phyloP scores from a whole-genome alignment of 2,888 invertebrate species.

The Morpho achilles region DNA sequence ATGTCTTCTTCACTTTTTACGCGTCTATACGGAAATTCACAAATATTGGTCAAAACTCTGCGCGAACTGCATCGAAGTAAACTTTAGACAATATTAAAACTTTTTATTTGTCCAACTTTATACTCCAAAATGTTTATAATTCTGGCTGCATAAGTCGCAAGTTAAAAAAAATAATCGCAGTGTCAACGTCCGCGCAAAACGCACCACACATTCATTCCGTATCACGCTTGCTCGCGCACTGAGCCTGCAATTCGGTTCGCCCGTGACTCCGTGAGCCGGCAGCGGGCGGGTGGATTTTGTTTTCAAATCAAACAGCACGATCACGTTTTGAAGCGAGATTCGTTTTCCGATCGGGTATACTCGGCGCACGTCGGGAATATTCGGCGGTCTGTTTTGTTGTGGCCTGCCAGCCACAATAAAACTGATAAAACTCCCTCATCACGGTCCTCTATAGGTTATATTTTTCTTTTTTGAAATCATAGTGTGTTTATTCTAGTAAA shows the following conservation, averaged over 20 bases:
- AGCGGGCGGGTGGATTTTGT: conserved; percentile 58
- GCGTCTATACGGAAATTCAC: conserved; percentile 78
- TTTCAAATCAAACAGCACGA: conserved; percentile 72
- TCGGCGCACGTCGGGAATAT: conserved; percentile 48
- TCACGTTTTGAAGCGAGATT: conserved; percentile 72
- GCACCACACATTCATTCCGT: conserved; percentile 79
- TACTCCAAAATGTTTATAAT: conserved; percentile 67
- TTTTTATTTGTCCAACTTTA: conserved; percentile 62
- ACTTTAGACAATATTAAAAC: conserved; percentile 55
- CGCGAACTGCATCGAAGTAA: conserved; percentile 69
- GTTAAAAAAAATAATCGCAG: conserved; percentile 67
- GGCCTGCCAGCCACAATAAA: conserved; percentile 37
- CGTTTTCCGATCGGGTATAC: conserved; percentile 55
- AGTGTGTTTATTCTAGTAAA: neutral
- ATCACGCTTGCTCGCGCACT: conserved; percentile 80
- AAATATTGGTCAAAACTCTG: conserved; percentile 70
- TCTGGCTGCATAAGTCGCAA: conserved; percentile 73
- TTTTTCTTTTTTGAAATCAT: conserved; percentile 4
- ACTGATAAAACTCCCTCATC: conserved; percentile 33
- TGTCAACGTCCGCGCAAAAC: conserved; percentile 78
- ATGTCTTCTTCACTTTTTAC: conserved; percentile 63
- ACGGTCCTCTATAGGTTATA: conserved; percentile 15
- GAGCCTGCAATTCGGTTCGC: conserved; percentile 49
- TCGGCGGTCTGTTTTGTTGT: conserved; percentile 56
- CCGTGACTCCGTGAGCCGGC: conserved; percentile 40